Percentiles rank a stretch among this genome's conserved stretches.
Evolutionary conservation across 30 jellyfish, hydroid and myxozoan species (phyloP).

Genomic region (Morbakka virulenta): DNA sequence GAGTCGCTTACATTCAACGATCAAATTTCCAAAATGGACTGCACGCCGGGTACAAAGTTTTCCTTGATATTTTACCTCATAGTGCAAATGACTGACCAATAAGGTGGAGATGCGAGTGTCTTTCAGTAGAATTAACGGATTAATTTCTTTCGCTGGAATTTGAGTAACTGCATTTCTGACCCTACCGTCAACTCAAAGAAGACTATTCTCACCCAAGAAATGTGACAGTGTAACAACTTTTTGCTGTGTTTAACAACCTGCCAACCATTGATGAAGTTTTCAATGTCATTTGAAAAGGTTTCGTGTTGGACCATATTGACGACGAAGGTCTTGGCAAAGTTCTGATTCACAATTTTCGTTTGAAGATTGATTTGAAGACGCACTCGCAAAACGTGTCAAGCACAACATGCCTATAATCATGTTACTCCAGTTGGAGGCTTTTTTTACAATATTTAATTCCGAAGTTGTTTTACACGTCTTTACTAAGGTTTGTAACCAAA

Average conservation of each 20-base stretch:
- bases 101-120: slow-evolving; percentile 22
- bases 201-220: slow-evolving; percentile 29
- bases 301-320: slow-evolving; percentile 19
- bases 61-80: slow-evolving; percentile 35
- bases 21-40: slow-evolving; percentile 41
- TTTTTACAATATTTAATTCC: slow-evolving; percentile 15
- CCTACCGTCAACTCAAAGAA: slow-evolving; percentile 49
- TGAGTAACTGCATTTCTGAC: slow-evolving; percentile 13
- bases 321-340: slow-evolving; percentile 16
- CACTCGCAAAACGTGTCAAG: slow-evolving; percentile 25
- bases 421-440: slow-evolving; percentile 15
- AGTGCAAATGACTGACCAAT: slow-evolving; percentile 16
- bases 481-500: slow-evolving; percentile 4
- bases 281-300: slow-evolving; percentile 18
- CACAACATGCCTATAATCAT: slow-evolving; percentile 7
- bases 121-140: slow-evolving; percentile 31
- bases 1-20: slow-evolving; percentile 17
- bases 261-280: slow-evolving; percentile 4
- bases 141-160: slow-evolving; percentile 12
- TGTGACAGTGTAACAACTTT: slow-evolving; percentile 7
- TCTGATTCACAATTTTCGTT: background rate
- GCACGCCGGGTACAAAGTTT: slow-evolving; percentile 12
- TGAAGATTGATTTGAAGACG: background rate
- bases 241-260: slow-evolving; percentile 10
- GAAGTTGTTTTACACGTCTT: slow-evolving; percentile 10